Conservation (phyloP, 92 coral and sea anemone species). For the Bergia sp. region DNA sequence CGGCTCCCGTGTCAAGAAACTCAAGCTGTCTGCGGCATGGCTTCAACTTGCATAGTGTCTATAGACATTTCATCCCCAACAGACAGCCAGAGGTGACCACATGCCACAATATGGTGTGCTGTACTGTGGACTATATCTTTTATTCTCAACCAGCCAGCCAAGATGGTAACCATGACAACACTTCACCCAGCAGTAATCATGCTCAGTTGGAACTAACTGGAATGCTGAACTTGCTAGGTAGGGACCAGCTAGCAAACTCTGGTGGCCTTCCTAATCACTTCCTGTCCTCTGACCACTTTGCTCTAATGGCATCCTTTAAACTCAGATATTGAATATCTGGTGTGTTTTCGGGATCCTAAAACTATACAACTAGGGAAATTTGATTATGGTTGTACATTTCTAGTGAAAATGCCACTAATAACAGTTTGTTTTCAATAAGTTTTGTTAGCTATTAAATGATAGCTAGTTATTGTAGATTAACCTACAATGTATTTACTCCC, state of each 20-base stretch:
- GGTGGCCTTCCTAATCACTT: slow-evolving; percentile 78
- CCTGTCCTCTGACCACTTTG: slow-evolving; percentile 92
- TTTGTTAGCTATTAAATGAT: too few species aligned
- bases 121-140: slow-evolving; percentile 90
- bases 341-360: too few species aligned
- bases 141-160: slow-evolving; percentile 44
- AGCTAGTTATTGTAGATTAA: too few species aligned
- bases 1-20: background rate
- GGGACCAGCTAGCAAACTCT: slow-evolving; percentile 44
- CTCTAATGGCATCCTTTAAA: slow-evolving; percentile 81
- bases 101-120: slow-evolving; percentile 78
- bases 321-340: slow-evolving; percentile 18
- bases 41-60: slow-evolving; percentile 79
- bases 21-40: slow-evolving; percentile 46
- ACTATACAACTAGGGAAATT: too few species aligned
- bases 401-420: too few species aligned
- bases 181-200: slow-evolving; percentile 46
- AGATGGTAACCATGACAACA: slow-evolving; percentile 44
- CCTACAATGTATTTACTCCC: too few species aligned
- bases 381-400: too few species aligned
- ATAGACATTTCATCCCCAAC: slow-evolving; percentile 63
- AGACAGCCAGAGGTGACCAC: slow-evolving; percentile 84
- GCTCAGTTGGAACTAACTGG: slow-evolving; percentile 73
- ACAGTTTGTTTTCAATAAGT: too few species aligned
- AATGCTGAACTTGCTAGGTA: slow-evolving; percentile 65